phyloP scores from a whole-genome alignment of 37 sponge, comb jelly and placozoan species.

The Beroe forskalii region DNA sequence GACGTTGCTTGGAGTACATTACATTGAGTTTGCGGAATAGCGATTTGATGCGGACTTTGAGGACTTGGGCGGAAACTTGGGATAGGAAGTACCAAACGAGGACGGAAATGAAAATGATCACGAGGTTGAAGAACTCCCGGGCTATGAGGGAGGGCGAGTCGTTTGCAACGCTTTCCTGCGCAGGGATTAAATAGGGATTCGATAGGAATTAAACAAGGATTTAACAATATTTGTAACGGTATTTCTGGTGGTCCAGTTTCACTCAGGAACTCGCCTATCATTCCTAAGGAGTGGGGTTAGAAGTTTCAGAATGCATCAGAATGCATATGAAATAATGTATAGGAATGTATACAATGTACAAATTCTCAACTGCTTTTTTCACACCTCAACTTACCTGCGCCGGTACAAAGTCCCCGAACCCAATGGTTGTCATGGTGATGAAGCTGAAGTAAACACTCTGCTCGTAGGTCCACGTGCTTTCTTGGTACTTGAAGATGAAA shows the following conservation, averaged over 20 bases:
- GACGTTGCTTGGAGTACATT: background rate
- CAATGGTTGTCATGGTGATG: slow-evolving; percentile 64
- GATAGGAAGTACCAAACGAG: slow-evolving; percentile 64
- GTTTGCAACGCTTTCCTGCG: slow-evolving; percentile 44
- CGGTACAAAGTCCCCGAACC: slow-evolving; percentile 57
- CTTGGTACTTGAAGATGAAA: slow-evolving; percentile 32
- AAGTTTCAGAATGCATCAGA: too few species aligned
- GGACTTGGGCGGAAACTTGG: slow-evolving; percentile 64
- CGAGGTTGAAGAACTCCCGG: slow-evolving; percentile 52
- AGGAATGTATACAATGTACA: too few species aligned
- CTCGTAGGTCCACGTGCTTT: slow-evolving; percentile 35
- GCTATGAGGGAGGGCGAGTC: slow-evolving; percentile 36
- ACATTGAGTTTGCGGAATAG: background rate
- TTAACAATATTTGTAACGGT: too few species aligned
- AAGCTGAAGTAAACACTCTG: slow-evolving; percentile 62
- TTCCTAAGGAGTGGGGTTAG: too few species aligned
- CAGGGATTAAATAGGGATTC: background rate
- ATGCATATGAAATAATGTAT: too few species aligned
- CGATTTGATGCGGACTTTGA: slow-evolving; percentile 28
- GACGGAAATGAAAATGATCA: slow-evolving; percentile 36
- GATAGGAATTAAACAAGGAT: background rate
- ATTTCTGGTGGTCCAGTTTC: too few species aligned
- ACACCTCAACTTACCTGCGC: too few species aligned
- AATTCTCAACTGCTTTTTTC: too few species aligned
- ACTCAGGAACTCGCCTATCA: too few species aligned